Evolutionary conservation across 2,888 invertebrate species (phyloP).

Genomic region (Rhogogaster chlorosoma): DNA sequence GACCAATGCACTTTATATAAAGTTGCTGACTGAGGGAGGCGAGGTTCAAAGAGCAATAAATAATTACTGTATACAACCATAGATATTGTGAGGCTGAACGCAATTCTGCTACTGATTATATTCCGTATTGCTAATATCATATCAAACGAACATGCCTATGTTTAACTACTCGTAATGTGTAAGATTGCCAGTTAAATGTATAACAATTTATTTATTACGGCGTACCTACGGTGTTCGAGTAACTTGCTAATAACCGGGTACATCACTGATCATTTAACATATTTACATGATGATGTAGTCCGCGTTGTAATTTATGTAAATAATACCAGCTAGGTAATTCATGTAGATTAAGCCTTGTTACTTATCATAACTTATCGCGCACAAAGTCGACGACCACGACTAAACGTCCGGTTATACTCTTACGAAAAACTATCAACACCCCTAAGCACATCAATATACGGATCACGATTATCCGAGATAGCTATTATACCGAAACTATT

Average conservation of each 20-base stretch:
- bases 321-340: slow-evolving; percentile 45
- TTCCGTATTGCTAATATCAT: neutral
- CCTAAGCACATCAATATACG: neutral
- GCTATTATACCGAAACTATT: neutral
- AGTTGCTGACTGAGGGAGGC: neutral
- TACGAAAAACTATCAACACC: slow-evolving; percentile 7
- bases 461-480: neutral
- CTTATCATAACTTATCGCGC: slow-evolving; percentile 49
- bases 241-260: slow-evolving; percentile 41
- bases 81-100: neutral
- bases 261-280: slow-evolving; percentile 44
- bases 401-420: neutral
- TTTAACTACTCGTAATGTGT: slow-evolving; percentile 1
- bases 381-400: neutral
- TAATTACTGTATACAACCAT: neutral
- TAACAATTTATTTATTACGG: slow-evolving; percentile 20
- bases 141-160: neutral
- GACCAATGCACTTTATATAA: slow-evolving; percentile 38
- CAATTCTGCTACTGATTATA: neutral
- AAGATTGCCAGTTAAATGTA: neutral
- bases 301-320: slow-evolving; percentile 45
- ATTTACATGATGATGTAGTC: slow-evolving; percentile 47
- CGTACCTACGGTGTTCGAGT: slow-evolving; percentile 4
- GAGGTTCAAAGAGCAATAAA: neutral
- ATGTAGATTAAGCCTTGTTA: slow-evolving; percentile 47